Percentiles rank a stretch among this genome's conserved stretches.
Conservation (phyloP, 2,113 vertebrate species). For the Apus apus region DNA sequence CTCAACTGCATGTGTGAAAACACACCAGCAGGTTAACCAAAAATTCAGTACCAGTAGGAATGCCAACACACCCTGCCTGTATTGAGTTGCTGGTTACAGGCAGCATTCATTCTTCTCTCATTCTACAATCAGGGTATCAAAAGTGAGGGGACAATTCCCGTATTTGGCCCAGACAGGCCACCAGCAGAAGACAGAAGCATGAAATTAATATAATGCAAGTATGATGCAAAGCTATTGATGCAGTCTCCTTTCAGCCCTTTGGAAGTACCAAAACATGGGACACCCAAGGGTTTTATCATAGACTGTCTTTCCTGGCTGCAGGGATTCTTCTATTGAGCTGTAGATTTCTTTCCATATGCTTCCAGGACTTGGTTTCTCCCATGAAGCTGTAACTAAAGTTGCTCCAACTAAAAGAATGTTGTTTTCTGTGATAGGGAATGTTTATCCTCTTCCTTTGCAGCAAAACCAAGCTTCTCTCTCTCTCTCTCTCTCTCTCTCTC, state of each 20-base stretch:
- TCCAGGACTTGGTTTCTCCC: background rate
- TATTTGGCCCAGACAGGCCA: slow-evolving; percentile 1
- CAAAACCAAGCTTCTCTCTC: background rate
- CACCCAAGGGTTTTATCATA: background rate
- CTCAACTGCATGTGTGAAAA: background rate
- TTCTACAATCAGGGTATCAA: background rate
- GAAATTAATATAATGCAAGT: background rate
- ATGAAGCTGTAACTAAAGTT: background rate
- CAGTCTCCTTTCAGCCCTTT: background rate
- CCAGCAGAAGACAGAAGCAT: background rate
- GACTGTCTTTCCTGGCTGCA: background rate
- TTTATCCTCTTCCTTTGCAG: background rate
- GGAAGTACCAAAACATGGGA: background rate
- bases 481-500: too few species aligned
- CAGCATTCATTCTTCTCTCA: background rate
- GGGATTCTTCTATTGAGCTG: background rate
- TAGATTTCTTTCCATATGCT: background rate
- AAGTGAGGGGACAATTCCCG: background rate
- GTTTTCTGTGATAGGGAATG: background rate
- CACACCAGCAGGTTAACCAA: background rate
- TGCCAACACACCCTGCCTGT: background rate
- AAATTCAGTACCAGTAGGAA: background rate
- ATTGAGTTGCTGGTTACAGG: background rate
- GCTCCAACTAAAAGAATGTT: background rate
- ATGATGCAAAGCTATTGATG: background rate